Evolutionary conservation across 2,888 invertebrate species (phyloP).

Genomic region (Amblyjoppa proteus): DNA sequence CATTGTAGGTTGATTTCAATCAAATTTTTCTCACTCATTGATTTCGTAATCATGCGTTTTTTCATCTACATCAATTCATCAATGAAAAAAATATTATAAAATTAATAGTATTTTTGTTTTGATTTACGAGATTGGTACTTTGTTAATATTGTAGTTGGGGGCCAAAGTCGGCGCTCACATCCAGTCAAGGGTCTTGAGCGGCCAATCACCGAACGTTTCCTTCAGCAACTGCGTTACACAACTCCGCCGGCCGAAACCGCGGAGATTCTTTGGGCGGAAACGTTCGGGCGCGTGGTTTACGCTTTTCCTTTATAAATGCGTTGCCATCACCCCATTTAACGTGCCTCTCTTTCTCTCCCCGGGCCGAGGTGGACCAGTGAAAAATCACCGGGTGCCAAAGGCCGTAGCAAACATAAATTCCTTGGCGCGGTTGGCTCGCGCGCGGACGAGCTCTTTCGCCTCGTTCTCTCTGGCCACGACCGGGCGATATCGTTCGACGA

Average conservation of each 20-base stretch:
- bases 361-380: slow-evolving; percentile 72
- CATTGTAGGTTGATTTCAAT: no score
- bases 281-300: slow-evolving; percentile 33
- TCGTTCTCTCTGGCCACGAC: slow-evolving; percentile 36
- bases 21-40: no score
- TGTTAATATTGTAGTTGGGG: no score
- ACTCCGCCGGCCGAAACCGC: slow-evolving; percentile 22
- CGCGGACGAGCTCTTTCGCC: slow-evolving; percentile 29
- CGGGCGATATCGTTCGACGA: slow-evolving; percentile 63
- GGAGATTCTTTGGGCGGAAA: slow-evolving; percentile 32
- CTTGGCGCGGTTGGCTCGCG: slow-evolving; percentile 62
- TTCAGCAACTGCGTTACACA: background rate
- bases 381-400: slow-evolving; percentile 78
- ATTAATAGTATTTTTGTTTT: no score
- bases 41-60: no score
- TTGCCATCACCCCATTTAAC: slow-evolving; percentile 29
- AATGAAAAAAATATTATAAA: no score
- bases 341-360: slow-evolving; percentile 51
- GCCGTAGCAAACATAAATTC: slow-evolving; percentile 79
- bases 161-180: no score
- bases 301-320: slow-evolving; percentile 41
- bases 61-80: no score
- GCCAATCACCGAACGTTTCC: slow-evolving; percentile 23
- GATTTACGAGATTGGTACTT: no score
- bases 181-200: background rate